Percentiles rank a stretch among this genome's conserved stretches.
Evolutionary conservation across 2,797 vertebrate species (phyloP).

Genomic region (Sebastes miniatus): DNA sequence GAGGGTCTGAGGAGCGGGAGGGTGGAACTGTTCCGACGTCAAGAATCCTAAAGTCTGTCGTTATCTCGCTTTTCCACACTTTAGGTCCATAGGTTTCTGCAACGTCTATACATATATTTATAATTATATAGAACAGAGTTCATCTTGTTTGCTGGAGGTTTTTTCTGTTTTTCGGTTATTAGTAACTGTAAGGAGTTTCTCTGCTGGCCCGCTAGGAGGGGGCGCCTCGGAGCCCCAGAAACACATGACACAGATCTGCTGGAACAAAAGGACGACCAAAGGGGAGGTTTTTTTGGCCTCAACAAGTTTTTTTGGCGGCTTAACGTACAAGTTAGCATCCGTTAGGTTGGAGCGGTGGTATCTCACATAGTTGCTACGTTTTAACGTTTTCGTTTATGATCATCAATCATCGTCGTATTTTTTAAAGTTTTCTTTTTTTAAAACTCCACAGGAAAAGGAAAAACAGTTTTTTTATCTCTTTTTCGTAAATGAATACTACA

Average conservation of each 20-base stretch:
- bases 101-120: constrained; percentile 83
- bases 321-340: constrained; percentile 75
- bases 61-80: constrained; percentile 42
- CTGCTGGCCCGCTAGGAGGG: constrained; percentile 37
- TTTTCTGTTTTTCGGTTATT: constrained; percentile 71
- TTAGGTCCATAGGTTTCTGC: constrained; percentile 76
- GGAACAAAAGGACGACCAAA: constrained; percentile 68
- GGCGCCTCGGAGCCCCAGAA: constrained; percentile 59
- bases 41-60: constrained; percentile 63
- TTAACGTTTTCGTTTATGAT: constrained; percentile 62
- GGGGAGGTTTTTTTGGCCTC: constrained; percentile 62
- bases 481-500: constrained; percentile 87
- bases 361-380: constrained; percentile 80
- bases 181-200: constrained; percentile 74
- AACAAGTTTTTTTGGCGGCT: constrained; percentile 74
- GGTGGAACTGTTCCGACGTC: constrained; percentile 57
- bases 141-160: constrained; percentile 74
- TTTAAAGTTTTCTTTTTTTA: constrained; percentile 59
- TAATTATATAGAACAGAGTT: constrained; percentile 80
- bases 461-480: constrained; percentile 74
- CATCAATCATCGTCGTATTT: constrained; percentile 59
- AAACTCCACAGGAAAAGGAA: constrained; percentile 79
- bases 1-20: background rate
- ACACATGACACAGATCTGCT: constrained; percentile 78
- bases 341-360: constrained; percentile 64